These are phyloP conservation scores for Lates calcarifer DNA, from an alignment of 2,113 vertebrate genomes.

Conservation along the genomic window DNA sequence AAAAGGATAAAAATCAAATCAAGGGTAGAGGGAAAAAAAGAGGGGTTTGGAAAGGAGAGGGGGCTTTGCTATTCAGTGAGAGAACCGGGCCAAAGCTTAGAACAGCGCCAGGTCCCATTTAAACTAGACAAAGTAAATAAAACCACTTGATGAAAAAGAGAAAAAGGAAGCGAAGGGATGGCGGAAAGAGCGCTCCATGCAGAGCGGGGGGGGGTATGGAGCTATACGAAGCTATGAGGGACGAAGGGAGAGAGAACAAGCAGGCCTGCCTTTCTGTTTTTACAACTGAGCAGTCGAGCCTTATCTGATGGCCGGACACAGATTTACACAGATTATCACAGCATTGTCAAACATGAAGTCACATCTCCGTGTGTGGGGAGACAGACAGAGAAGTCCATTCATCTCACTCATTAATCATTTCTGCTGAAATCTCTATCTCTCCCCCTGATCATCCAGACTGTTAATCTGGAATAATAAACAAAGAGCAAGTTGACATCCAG, in stretches of 20 bases:
- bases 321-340: slow-evolving; percentile 57
- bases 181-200: slow-evolving; percentile 9
- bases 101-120: slow-evolving; percentile 74
- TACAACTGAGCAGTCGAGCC: slow-evolving; percentile 16
- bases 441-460: slow-evolving; percentile 12
- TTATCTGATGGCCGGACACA: slow-evolving; percentile 64
- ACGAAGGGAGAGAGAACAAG: slow-evolving; percentile 11
- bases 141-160: slow-evolving; percentile 69
- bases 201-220: background rate
- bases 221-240: background rate
- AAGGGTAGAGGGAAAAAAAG: slow-evolving; percentile 45
- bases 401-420: slow-evolving; percentile 24
- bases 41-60: slow-evolving; percentile 42
- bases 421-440: slow-evolving; percentile 35
- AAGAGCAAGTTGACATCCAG: slow-evolving; percentile 23
- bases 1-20: slow-evolving; percentile 73
- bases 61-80: slow-evolving; percentile 47
- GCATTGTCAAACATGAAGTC: slow-evolving; percentile 47
- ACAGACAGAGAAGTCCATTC: slow-evolving; percentile 27
- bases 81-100: slow-evolving; percentile 55
- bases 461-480: slow-evolving; percentile 62
- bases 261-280: slow-evolving; percentile 46
- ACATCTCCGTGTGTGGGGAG: background rate
- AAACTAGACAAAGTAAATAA: slow-evolving; percentile 74
- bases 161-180: slow-evolving; percentile 40